Conservation (phyloP, 2,888 invertebrate genomes). For the Drosophila nr. perissopoda region DNA sequence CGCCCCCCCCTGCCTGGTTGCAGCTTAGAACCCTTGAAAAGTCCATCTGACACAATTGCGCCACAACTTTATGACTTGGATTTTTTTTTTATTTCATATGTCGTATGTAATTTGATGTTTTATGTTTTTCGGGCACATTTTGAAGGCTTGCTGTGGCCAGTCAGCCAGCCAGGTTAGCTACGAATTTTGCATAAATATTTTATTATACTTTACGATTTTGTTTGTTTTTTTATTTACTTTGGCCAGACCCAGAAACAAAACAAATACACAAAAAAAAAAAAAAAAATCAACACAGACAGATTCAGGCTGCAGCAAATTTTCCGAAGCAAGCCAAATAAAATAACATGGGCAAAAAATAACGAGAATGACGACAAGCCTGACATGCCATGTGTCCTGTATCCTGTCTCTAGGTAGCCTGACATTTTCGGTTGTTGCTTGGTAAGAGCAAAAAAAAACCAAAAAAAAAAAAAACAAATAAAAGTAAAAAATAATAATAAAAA, state of each 20-base stretch:
- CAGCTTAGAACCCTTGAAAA: slow-evolving; percentile 25
- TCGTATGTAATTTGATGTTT: slow-evolving; percentile 73
- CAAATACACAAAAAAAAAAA: neutral
- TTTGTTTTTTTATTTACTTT: slow-evolving; percentile 60
- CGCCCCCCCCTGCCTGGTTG: neutral
- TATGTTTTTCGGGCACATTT: slow-evolving; percentile 59
- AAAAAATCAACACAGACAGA: slow-evolving; percentile 32
- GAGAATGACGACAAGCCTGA: slow-evolving; percentile 68
- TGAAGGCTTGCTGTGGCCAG: slow-evolving; percentile 38
- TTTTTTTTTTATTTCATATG: slow-evolving; percentile 45
- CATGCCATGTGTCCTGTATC: slow-evolving; percentile 65
- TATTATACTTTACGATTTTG: slow-evolving; percentile 72
- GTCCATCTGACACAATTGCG: slow-evolving; percentile 29
- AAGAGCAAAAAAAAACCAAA: slow-evolving; percentile 22
- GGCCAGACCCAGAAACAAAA: slow-evolving; percentile 14
- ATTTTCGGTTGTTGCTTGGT: slow-evolving; percentile 49
- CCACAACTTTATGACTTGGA: slow-evolving; percentile 73
- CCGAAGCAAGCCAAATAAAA: slow-evolving; percentile 55
- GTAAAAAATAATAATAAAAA: slow-evolving; percentile 23
- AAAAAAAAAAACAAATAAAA: slow-evolving; percentile 31
- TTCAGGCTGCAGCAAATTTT: slow-evolving; percentile 49
- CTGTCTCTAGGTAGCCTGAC: slow-evolving; percentile 61
- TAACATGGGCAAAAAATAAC: slow-evolving; percentile 56
- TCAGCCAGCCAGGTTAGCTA: slow-evolving; percentile 54
- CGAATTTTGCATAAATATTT: slow-evolving; percentile 72